These are phyloP conservation scores for Ceratina australensis DNA, from an alignment of 1,140 invertebrate genomes.

Conservation along the genomic window DNA sequence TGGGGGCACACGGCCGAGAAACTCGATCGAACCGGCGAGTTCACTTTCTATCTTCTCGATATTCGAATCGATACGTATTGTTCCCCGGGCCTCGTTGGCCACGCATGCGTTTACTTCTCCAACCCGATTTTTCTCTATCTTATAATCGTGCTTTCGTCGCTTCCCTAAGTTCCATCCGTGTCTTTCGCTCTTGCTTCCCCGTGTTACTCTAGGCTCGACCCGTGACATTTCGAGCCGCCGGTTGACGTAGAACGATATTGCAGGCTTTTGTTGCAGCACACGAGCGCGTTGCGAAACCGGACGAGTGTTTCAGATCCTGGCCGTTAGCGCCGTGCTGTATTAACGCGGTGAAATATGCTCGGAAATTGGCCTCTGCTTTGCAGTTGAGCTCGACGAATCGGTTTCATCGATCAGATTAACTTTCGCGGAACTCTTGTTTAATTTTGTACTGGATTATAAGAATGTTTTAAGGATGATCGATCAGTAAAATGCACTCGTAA, in stretches of 20 bases:
- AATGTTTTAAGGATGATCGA: too few relatives aligned
- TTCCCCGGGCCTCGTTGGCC: background rate
- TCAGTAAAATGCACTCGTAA: too few relatives aligned
- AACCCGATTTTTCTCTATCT: background rate
- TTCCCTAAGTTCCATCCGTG: background rate
- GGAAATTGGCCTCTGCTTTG: background rate
- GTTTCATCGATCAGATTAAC: too few relatives aligned
- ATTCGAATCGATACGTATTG: slow-evolving; percentile 6
- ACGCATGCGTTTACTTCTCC: background rate
- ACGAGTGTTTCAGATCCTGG: background rate
- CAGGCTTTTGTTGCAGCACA: background rate
- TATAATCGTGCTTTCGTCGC: too few relatives aligned
- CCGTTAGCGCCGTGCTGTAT: background rate
- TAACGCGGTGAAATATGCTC: background rate
- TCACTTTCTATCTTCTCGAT: slow-evolving; percentile 10
- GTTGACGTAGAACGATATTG: slow-evolving; percentile 20
- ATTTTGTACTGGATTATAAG: too few relatives aligned
- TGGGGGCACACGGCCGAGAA: background rate
- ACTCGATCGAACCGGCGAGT: background rate
- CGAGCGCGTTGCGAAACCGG: slow-evolving; percentile 11
- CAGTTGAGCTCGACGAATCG: too few relatives aligned
- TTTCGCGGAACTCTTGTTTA: too few relatives aligned
- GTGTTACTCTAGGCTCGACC: background rate
- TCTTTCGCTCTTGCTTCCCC: background rate
- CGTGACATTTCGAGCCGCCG: slow-evolving; percentile 23